Base-by-base conservation (phyloP, 2,797 vertebrate genomes). In the Numenius phaeopus region DNA sequence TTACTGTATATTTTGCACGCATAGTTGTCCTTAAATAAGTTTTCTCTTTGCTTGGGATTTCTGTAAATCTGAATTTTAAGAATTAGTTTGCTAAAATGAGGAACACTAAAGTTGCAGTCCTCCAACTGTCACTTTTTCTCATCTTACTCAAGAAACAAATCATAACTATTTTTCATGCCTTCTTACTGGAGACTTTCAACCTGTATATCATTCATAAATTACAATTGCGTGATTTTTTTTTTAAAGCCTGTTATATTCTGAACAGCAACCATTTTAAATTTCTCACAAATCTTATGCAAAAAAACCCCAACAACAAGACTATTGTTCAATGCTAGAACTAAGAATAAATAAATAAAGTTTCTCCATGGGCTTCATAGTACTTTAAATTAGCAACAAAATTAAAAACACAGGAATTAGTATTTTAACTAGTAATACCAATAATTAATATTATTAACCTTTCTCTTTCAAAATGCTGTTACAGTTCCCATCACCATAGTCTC, bases 401-500 rank as follows among this genome's bases (percentile, higher is more conserved):
- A 34, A 81, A 77, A 62, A 0, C 14, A 58, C 2, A 66, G 3
- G 46, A 54, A 59, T 52, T 8, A 47, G 2, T 40, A 30, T 81
- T 92, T 66, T 62, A 44, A 32, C 1, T 22, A 30, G 3, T 59
- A 81, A 71, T 34, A 12, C 11, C 67, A 8, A 30, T 67, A 55
- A 32, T 26, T 59, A 14, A 9, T 75, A 50, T 46, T 26, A 58
- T 66, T 62, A 87, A 37, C 0, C 3, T 1, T 73, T 49, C 5
- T 70, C 4, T 90, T 86, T 54, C 46, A 72, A 69, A 54, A 54
- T n/a, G 3, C 32, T 71, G 2, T 66, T 64, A 21, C 14, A 49
- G 2, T 59, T 83, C 2, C 42, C 18, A 50, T 9, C 9, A 52
- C 5, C 11, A 26, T 0, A 1, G 7, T 24, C 6, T 64, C 19